Evolutionary conservation across 2,888 invertebrate species (phyloP), one percentile per base, ranked within the genome.

Genomic region (Tenodera sinensis): DNA sequence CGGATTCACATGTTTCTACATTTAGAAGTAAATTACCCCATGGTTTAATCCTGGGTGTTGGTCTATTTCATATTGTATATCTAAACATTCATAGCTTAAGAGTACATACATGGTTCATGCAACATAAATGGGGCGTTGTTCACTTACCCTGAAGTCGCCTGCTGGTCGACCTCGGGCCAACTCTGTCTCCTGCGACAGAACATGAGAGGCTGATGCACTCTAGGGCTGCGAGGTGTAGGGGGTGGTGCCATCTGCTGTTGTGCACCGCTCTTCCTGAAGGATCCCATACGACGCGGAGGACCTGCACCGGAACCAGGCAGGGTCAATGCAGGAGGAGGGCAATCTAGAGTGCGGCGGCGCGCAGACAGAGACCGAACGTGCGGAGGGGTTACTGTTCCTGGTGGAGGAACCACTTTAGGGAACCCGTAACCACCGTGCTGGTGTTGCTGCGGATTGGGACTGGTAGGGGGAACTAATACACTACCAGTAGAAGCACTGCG

Each of bases 131-230:
- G 42, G 7, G 7, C 12, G 54, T 2, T 54, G 8, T 20, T 87
- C 28, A n/a, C 96, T 96, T 94, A 97, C 97, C 97, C 97, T 12
- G 97, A 97, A 91, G 96, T 96, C 85, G 97, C 96, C 91, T 97
- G 96, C 92, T 96, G 97, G 93, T 97, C 97, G 90, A 97, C 96
- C 93, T 97, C 97, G 14, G 97, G 97, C 97, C 97, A 97, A 81
- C 97, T 97, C 81, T 96, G 94, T 85, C 97, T 94, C 88, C 97
- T 94, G 91, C 96, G 96, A 93, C 97, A 97, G 92, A 97, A 97
- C 86, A 96, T 96, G 93, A 96, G 95, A 71, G 96, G 95, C 15
- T 96, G 96, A 88, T 96, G 95, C 42, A 94, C 94, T 81, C 82
- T 47, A 30, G 20, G 83, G 27, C 82, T 42, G 20, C 54, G 71